A percentile compares a stretch with the other conserved stretches of the same genome.
phyloP scores from a whole-genome alignment of 2,113 vertebrate genomes.

The Lepisosteus oculatus region DNA sequence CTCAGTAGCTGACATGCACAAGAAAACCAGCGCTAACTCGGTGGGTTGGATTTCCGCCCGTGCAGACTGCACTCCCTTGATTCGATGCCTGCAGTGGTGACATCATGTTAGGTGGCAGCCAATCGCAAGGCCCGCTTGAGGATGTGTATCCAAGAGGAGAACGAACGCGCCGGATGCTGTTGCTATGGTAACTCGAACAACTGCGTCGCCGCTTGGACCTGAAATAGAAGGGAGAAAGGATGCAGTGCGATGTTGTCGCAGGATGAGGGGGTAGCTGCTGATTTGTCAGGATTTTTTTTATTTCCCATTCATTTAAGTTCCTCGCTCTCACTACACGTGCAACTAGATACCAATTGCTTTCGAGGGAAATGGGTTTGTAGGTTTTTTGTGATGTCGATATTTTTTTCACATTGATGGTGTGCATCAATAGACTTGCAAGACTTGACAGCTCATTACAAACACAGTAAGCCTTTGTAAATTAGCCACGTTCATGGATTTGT shows the following conservation, averaged over 20 bases:
- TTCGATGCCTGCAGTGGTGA: constrained; percentile 55
- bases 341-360: too few species aligned
- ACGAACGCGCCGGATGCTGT: constrained; percentile 60
- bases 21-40: constrained; percentile 37
- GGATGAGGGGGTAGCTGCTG: too few species aligned
- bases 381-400: too few species aligned
- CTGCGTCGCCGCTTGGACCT: constrained; percentile 29
- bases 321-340: too few species aligned
- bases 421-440: too few species aligned
- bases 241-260: neutral
- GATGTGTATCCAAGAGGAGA: constrained; percentile 50
- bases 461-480: too few species aligned
- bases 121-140: constrained; percentile 42
- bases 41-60: constrained; percentile 51
- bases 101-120: constrained; percentile 37
- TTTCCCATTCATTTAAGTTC: too few species aligned
- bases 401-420: too few species aligned
- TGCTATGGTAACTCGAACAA: constrained; percentile 64
- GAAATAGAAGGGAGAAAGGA: constrained; percentile 9
- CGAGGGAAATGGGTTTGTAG: too few species aligned
- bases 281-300: too few species aligned
- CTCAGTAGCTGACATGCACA: constrained; percentile 31
- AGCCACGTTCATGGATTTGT: too few species aligned
- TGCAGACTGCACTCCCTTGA: constrained; percentile 51
- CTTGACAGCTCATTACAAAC: too few species aligned